phyloP scores from a whole-genome alignment of 2,113 vertebrate species.

The Cryptotis parvus region DNA sequence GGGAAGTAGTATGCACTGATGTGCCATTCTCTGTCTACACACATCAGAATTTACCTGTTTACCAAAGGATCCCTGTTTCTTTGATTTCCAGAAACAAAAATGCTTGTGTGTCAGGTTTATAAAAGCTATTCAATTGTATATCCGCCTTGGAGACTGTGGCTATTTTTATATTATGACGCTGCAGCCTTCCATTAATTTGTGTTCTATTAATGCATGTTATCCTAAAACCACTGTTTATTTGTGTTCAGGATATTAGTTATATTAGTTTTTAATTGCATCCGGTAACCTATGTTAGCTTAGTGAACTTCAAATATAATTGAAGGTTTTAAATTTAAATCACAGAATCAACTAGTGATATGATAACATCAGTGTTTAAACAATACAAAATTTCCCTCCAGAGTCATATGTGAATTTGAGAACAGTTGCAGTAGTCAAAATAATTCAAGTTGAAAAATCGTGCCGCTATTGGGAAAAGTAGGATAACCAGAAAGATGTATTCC shows the following conservation, averaged over 20 bases:
- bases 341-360: slow-evolving; percentile 18
- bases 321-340: slow-evolving; percentile 63
- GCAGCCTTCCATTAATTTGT: slow-evolving; percentile 8
- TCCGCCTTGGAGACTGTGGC: slow-evolving; percentile 16
- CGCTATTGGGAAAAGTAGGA: not conserved
- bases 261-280: slow-evolving; percentile 61
- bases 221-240: slow-evolving; percentile 54
- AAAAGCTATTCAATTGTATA: slow-evolving; percentile 54
- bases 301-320: slow-evolving; percentile 55
- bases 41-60: not conserved
- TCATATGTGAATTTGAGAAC: not conserved
- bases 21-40: not conserved
- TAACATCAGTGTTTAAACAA: slow-evolving; percentile 38
- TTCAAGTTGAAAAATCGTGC: not conserved
- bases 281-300: slow-evolving; percentile 43
- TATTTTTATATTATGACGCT: slow-evolving; percentile 16
- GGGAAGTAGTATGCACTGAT: not conserved
- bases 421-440: not conserved
- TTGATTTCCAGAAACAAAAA: slow-evolving; percentile 32
- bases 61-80: not conserved
- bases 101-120: not conserved
- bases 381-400: not conserved
- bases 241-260: slow-evolving; percentile 54
- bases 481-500: slow-evolving; percentile 39
- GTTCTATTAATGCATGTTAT: slow-evolving; percentile 34